These are phyloP conservation scores for Seriola dumerili DNA, from an alignment of 2,113 vertebrate genomes.

Conservation along the genomic window DNA sequence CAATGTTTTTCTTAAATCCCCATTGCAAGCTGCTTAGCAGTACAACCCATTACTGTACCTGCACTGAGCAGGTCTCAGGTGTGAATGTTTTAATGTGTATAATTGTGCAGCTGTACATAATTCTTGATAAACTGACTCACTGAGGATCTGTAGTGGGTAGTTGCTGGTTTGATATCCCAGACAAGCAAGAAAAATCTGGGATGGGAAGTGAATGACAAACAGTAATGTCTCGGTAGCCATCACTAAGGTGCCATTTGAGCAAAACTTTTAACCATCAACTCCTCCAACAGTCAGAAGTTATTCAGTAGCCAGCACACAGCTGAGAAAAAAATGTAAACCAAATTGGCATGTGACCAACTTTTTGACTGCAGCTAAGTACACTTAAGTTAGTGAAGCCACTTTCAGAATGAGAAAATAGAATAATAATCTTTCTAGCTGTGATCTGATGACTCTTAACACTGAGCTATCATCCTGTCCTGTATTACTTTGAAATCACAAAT, in stretches of 20 bases:
- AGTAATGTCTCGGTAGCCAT: neutral
- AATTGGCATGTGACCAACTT: too few species aligned
- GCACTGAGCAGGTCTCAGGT: slow-evolving; percentile 10
- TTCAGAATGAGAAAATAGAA: neutral
- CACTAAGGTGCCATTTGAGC: neutral
- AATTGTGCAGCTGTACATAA: neutral
- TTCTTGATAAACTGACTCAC: neutral
- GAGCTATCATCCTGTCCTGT: neutral
- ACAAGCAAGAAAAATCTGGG: neutral
- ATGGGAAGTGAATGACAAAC: slow-evolving; percentile 30
- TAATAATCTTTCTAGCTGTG: too few species aligned
- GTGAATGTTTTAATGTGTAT: neutral
- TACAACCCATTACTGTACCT: neutral
- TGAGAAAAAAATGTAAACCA: neutral
- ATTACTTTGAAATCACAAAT: neutral
- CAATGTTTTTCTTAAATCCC: neutral
- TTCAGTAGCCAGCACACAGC: neutral
- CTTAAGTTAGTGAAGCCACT: neutral
- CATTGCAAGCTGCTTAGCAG: neutral
- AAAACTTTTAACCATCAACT: too few species aligned
- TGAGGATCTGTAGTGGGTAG: neutral
- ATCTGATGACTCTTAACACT: too few species aligned
- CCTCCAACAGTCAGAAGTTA: slow-evolving; percentile 5
- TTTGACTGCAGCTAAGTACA: neutral
- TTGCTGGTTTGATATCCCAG: slow-evolving; percentile 9